Evolutionary conservation across 2,797 vertebrate genomes (phyloP).

Genomic region (Lutjanus argentimaculatus): DNA sequence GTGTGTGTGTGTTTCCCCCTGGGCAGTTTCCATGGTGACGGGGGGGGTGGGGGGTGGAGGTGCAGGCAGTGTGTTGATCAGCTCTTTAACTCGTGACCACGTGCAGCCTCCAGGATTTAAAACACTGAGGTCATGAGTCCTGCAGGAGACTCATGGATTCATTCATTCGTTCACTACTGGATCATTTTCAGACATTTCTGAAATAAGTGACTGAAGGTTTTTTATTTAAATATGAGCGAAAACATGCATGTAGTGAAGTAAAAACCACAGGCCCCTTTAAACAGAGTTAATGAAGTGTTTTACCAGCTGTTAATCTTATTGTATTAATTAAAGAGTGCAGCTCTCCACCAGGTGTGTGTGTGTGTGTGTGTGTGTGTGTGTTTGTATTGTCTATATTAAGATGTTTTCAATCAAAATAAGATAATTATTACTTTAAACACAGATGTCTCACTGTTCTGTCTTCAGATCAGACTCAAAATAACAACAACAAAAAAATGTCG

Average conservation of each 20-base stretch:
- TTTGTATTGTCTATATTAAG: too few relatives aligned
- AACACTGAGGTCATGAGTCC: not conserved
- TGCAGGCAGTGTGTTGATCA: conserved; percentile 15
- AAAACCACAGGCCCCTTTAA: too few relatives aligned
- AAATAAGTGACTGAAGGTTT: too few relatives aligned
- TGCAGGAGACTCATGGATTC: not conserved
- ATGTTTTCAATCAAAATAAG: too few relatives aligned
- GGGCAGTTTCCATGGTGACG: not conserved
- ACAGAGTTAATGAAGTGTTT: too few relatives aligned
- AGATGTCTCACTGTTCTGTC: not conserved
- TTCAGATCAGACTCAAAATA: not conserved
- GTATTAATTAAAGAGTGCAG: too few relatives aligned
- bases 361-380: too few relatives aligned
- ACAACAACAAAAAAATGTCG: not conserved
- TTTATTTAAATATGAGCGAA: too few relatives aligned
- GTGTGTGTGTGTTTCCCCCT: not conserved
- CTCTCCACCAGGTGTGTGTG: too few relatives aligned
- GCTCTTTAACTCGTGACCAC: conserved; percentile 42
- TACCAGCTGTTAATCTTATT: too few relatives aligned
- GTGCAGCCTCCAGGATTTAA: conserved; percentile 1
- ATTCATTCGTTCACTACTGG: not conserved
- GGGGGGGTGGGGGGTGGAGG: not conserved
- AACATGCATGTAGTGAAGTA: too few relatives aligned
- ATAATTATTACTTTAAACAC: too few relatives aligned
- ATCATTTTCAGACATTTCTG: not conserved